Conservation (phyloP, 1,140 invertebrate genomes). For the Drosophila punjabiensis region DNA sequence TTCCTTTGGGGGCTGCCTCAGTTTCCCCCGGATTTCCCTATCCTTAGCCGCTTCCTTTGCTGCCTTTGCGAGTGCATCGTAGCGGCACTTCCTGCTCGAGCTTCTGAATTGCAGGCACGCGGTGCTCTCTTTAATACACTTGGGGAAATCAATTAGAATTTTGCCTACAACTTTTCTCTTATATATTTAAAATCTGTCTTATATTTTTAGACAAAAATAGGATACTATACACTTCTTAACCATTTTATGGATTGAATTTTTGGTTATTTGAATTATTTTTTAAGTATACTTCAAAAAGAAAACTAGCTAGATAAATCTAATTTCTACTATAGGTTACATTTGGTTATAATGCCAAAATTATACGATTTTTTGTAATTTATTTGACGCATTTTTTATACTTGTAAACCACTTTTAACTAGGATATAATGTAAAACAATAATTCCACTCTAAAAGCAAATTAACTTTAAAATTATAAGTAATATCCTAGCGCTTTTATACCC, state of each 20-base stretch:
- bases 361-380: too few species aligned
- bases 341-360: too few species aligned
- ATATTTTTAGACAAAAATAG: too few species aligned
- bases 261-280: too few species aligned
- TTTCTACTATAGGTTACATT: too few species aligned
- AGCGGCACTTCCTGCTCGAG: constrained; percentile 57
- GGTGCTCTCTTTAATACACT: constrained; percentile 28
- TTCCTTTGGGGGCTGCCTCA: constrained; percentile 7
- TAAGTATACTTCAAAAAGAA: too few species aligned
- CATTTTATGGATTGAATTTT: too few species aligned
- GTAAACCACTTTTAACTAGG: too few species aligned
- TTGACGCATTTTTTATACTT: neutral
- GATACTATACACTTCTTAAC: too few species aligned
- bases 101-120: constrained; percentile 58
- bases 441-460: neutral
- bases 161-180: too few species aligned
- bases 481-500: neutral
- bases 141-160: neutral
- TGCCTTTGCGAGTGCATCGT: constrained; percentile 55
- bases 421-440: neutral
- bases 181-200: too few species aligned
- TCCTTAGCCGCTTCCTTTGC: constrained; percentile 8
- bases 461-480: neutral
- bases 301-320: too few species aligned
- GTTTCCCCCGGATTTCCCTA: constrained; percentile 29